phyloP scores from a whole-genome alignment of 2,113 vertebrate species.

The Corydoras maculifer region DNA sequence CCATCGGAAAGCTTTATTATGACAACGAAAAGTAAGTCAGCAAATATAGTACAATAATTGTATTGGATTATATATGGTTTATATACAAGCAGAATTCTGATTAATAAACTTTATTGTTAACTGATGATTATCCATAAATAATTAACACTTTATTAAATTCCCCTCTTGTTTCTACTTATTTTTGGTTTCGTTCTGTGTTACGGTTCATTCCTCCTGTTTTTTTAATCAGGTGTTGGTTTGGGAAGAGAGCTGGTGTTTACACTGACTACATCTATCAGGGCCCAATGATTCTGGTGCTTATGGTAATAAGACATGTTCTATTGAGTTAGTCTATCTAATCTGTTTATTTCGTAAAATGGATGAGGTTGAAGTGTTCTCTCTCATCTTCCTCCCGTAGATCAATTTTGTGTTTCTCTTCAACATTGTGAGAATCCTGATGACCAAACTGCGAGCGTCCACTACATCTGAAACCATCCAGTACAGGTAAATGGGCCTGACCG shows the following conservation, averaged over 20 bases:
- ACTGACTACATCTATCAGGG: constrained; percentile 98
- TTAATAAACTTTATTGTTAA: no score
- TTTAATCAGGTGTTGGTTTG: constrained; percentile 90
- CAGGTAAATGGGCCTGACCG: constrained; percentile 38
- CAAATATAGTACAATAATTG: neutral
- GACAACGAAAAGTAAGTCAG: constrained; percentile 45
- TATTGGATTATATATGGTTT: neutral
- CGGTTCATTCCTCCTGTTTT: neutral
- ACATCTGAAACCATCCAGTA: constrained; percentile 61
- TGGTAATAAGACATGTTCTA: constrained; percentile 55
- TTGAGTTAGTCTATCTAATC: neutral
- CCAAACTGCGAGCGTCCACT: constrained; percentile 57
- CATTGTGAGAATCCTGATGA: constrained; percentile 60
- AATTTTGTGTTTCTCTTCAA: constrained; percentile 62
- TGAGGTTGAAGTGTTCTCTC: no score
- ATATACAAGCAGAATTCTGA: neutral
- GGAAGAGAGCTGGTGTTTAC: constrained; percentile 85
- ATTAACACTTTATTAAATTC: no score
- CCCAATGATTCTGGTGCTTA: constrained; percentile 93
- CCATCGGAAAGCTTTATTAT: constrained; percentile 44
- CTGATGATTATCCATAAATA: no score
- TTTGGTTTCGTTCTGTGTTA: neutral
- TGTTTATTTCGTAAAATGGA: neutral
- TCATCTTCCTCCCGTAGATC: constrained; percentile 39
- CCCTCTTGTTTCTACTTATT: neutral